Conservation (phyloP, 1,140 invertebrate species). For the Leptopilina clavipes region DNA sequence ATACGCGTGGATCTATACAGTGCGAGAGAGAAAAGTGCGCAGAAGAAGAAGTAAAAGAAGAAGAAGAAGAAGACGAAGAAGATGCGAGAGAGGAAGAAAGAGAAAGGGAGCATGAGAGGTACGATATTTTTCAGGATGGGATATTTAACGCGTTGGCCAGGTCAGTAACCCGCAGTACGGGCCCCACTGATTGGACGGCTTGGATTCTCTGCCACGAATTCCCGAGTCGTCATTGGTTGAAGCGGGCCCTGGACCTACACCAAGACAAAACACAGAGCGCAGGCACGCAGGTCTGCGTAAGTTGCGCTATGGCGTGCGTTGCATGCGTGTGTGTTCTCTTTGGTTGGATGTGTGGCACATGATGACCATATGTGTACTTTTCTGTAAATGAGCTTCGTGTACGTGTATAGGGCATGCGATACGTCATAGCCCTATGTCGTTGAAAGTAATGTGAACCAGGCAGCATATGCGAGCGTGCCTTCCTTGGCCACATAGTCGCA, state of each 20-base stretch:
- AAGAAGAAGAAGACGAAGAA: conserved; percentile 46
- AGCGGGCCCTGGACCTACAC: conserved; percentile 74
- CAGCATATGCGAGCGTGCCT: conserved; percentile 47
- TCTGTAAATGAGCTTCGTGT: conserved; percentile 47
- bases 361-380: conserved; percentile 38
- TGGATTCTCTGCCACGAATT: conserved; percentile 70
- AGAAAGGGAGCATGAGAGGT: conserved; percentile 60
- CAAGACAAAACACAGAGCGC: conserved; percentile 63
- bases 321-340: conserved; percentile 24
- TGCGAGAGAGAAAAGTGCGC: conserved; percentile 38
- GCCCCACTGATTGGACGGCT: conserved; percentile 69
- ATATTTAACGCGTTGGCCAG: conserved; percentile 74
- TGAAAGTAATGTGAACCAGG: conserved; percentile 52
- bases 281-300: conserved; percentile 49
- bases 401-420: conserved; percentile 57
- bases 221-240: conserved; percentile 69
- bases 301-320: conserved; percentile 31
- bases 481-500: neutral
- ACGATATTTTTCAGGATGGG: conserved; percentile 74
- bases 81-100: conserved; percentile 50
- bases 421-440: conserved; percentile 54
- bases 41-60: conserved; percentile 47
- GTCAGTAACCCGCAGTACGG: conserved; percentile 70
- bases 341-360: neutral
- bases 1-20: conserved; percentile 34